Percentiles rank a stretch among this genome's conserved stretches.
phyloP scores from a whole-genome alignment of 2,888 invertebrate genomes.

The Caenorhabditis sulstoni region DNA sequence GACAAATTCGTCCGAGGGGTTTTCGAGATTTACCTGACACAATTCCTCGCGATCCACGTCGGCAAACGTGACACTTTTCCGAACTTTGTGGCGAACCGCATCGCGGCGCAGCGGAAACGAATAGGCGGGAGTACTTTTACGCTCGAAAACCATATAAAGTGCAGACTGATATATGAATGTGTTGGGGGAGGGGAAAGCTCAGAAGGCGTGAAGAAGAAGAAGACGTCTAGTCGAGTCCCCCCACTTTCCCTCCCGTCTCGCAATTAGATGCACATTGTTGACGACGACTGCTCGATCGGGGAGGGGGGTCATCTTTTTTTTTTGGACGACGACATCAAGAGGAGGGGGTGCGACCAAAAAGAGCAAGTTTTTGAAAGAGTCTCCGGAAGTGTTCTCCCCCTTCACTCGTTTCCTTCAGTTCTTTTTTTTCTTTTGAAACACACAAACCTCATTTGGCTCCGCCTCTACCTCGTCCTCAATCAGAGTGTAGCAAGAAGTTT shows the following conservation, averaged over 20 bases:
- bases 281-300: slow-evolving; percentile 1
- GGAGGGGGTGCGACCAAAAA: slow-evolving; percentile 26
- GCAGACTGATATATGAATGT: slow-evolving; percentile 25
- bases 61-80: slow-evolving; percentile 52
- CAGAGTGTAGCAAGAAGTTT: slow-evolving; percentile 24
- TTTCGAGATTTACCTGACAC: slow-evolving; percentile 39
- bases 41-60: slow-evolving; percentile 23
- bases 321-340: slow-evolving; percentile 18
- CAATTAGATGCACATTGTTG: slow-evolving; percentile 62
- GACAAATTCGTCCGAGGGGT: too few relatives aligned
- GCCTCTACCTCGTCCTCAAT: slow-evolving; percentile 22
- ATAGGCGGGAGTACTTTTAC: slow-evolving; percentile 40
- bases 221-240: too few relatives aligned
- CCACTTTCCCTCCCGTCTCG: slow-evolving; percentile 36
- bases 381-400: slow-evolving; percentile 20
- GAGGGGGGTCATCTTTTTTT: slow-evolving; percentile 19
- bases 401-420: too few relatives aligned
- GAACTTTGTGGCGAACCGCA: slow-evolving; percentile 43
- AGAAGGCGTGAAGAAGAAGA: too few relatives aligned
- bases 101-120: slow-evolving; percentile 35
- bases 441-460: slow-evolving; percentile 10
- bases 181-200: slow-evolving; percentile 9
- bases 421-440: slow-evolving; percentile 14
- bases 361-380: slow-evolving; percentile 12
- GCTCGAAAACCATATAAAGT: slow-evolving; percentile 49